Base-by-base conservation (phyloP, 2,888 invertebrate species). In the Nephrotoma flavescens region DNA sequence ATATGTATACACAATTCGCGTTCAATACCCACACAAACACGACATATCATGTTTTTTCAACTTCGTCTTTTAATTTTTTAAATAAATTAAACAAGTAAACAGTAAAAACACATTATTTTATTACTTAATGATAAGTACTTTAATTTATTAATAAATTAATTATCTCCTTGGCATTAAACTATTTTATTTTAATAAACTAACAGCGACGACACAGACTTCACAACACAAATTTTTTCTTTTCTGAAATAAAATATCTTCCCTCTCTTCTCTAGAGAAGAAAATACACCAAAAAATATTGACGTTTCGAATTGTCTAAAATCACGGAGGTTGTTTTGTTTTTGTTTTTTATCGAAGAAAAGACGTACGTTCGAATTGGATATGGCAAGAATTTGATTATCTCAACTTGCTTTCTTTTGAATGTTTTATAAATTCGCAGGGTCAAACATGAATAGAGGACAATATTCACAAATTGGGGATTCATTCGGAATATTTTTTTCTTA, bases 271-370 rank as follows among this genome's bases (percentile, higher is more conserved):
- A 42, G 84, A 42, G 42, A 42, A 84, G 12, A 84, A 84, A 9
- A 84, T 41, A 71, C 4, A 71, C 19, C 19, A 15, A 71, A 84
- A n/a, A 42, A 42, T 84, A 84, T 84, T 84, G 84, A 84, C 84
- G 84, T 84, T 84, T 84, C 83, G n/a, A 6, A 83, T 84, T 84
- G 84, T 84, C 84, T 84, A 84, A 84, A 84, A 84, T 42, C 42
- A 84, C 84, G 84, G 42, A 41, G 12, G n/a, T 42, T 42, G n/a
- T 6, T 9, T 42, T 42, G 42, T 31, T 71, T 71, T 19, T 71
- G 5, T 57, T 57, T 19, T 57, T 31, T 57, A 57, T 57, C 52
- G 6, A 57, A 57, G 31, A 19, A 57, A 15, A 57, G 52, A 57
- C 52, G 15, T 52, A 57, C 52, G 71, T 71, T 71, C 11, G 4